Conservation (phyloP, 2,888 invertebrate species). For the Rotaria magnacalcarata region DNA sequence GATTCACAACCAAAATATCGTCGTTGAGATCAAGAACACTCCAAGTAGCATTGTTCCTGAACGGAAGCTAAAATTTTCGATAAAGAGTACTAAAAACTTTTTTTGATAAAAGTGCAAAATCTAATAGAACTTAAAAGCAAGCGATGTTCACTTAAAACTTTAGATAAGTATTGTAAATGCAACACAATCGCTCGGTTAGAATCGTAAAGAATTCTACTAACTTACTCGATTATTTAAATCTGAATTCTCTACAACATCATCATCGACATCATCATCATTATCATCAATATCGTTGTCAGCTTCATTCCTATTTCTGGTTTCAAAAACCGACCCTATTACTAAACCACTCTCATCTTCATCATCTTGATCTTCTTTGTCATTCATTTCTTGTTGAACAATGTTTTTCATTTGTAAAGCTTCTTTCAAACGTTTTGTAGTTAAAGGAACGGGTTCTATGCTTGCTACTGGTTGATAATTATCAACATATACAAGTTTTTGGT, state of each 20-base stretch:
- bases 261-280: not conserved
- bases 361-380: not conserved
- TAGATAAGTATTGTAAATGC: too few relatives aligned
- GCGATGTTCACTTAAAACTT: too few relatives aligned
- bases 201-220: not conserved
- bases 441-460: not conserved
- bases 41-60: not conserved
- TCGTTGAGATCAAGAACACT: not conserved
- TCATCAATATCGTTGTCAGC: not conserved
- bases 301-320: not conserved
- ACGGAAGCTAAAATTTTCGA: not conserved
- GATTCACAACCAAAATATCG: not conserved
- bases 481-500: not conserved
- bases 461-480: not conserved
- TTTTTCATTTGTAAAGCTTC: not conserved
- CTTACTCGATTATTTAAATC: not conserved
- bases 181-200: too few relatives aligned
- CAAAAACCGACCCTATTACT: not conserved
- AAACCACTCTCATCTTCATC: not conserved
- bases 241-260: too few relatives aligned
- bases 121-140: too few relatives aligned
- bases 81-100: not conserved
- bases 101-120: too few relatives aligned
- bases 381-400: not conserved
- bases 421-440: not conserved